Evolutionary conservation across 2,888 invertebrate genomes (phyloP).

Genomic region (Archaeoteleia sp.): DNA sequence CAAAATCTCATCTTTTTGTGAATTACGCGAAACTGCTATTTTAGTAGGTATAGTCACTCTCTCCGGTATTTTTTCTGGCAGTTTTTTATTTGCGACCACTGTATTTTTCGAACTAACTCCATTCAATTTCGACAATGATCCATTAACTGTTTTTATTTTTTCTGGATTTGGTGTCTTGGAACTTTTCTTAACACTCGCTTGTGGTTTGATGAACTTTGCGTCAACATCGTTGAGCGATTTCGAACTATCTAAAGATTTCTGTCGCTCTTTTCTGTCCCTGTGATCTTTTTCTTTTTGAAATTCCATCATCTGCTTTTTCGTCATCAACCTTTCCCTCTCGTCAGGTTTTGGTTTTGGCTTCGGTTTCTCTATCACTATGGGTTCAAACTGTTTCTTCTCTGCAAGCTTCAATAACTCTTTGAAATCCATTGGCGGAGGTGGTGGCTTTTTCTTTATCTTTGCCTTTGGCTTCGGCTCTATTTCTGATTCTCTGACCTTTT

Average conservation of each 20-base stretch:
- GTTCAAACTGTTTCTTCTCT: constrained; percentile 88
- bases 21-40: not conserved
- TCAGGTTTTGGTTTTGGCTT: constrained; percentile 74
- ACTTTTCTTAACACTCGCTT: constrained; percentile 7
- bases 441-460: constrained; percentile 79
- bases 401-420: constrained; percentile 87
- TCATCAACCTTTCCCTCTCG: constrained; percentile 83
- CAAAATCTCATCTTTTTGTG: constrained; percentile 61
- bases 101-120: no score
- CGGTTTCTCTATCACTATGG: constrained; percentile 79
- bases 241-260: constrained; percentile 50
- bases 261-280: constrained; percentile 75
- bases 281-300: constrained; percentile 83
- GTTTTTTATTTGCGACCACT: constrained; percentile 14
- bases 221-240: constrained; percentile 14
- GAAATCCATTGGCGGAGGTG: constrained; percentile 87
- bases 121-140: no score
- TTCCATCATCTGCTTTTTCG: constrained; percentile 87
- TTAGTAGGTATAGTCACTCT: constrained; percentile 1
- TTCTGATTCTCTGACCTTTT: constrained; percentile 67
- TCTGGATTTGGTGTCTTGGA: no score
- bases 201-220: constrained; percentile 11
- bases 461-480: constrained; percentile 75
- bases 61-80: constrained; percentile 19
- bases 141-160: no score